Percentiles rank a stretch among this genome's conserved stretches.
Evolutionary conservation across 30 jellyfish, hydroid and myxozoan genomes (phyloP).

Genomic region (Sanderia malayensis): DNA sequence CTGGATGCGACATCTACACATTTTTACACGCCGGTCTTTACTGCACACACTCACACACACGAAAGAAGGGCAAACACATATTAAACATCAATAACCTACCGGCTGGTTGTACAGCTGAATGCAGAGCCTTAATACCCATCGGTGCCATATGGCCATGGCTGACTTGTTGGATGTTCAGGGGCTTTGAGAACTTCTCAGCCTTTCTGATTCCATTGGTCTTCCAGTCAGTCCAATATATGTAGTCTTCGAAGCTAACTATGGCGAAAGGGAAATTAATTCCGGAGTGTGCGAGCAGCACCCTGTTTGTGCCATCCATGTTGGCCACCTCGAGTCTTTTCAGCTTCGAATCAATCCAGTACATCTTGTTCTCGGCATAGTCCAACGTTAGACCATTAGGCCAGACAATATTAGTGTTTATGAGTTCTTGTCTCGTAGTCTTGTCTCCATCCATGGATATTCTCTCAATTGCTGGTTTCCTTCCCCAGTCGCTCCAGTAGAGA

Average conservation of each 20-base stretch:
- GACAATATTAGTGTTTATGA: slow-evolving; percentile 49
- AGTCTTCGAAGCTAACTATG: slow-evolving; percentile 52
- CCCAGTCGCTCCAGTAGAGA: slow-evolving; percentile 98
- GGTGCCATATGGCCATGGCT: slow-evolving; percentile 54
- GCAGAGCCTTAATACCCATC: slow-evolving; percentile 74
- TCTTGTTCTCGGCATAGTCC: slow-evolving; percentile 62
- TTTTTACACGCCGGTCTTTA: too few relatives aligned
- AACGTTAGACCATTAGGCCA: slow-evolving; percentile 96
- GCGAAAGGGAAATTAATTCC: slow-evolving; percentile 73
- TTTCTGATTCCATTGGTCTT: slow-evolving; percentile 22
- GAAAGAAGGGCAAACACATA: too few relatives aligned
- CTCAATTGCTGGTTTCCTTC: slow-evolving; percentile 75
- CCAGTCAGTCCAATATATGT: slow-evolving; percentile 87
- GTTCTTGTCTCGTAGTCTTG: slow-evolving; percentile 50
- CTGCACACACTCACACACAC: too few relatives aligned
- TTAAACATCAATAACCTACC: too few relatives aligned
- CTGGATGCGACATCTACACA: too few relatives aligned
- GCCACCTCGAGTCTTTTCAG: slow-evolving; percentile 75
- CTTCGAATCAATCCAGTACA: slow-evolving; percentile 92
- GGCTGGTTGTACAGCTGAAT: slow-evolving; percentile 59
- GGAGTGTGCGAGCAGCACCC: slow-evolving; percentile 36
- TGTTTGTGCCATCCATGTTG: slow-evolving; percentile 72
- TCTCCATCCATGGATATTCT: slow-evolving; percentile 94
- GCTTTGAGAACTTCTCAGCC: slow-evolving; percentile 34
- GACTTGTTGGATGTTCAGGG: slow-evolving; percentile 7